These are phyloP conservation scores for Drosophila navojoa DNA, from an alignment of 1,140 invertebrate genomes.

Conservation along the genomic window DNA sequence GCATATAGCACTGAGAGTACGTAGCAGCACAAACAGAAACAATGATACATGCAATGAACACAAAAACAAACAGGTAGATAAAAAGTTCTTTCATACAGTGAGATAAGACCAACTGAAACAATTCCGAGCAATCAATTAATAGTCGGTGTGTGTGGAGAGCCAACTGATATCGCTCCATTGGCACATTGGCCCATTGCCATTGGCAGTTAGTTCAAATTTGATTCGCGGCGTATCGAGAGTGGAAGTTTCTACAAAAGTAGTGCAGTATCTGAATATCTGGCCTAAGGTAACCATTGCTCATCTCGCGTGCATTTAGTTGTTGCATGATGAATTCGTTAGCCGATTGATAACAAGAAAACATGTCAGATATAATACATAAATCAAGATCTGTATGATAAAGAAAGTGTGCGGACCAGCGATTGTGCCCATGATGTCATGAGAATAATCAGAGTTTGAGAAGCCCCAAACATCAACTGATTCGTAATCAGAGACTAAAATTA, in stretches of 20 bases:
- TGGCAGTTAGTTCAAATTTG: constrained; percentile 70
- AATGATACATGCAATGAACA: constrained; percentile 40
- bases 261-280: constrained; percentile 25
- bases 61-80: constrained; percentile 55
- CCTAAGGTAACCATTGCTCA: constrained; percentile 46
- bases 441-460: constrained; percentile 29
- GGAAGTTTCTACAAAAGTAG: constrained; percentile 39
- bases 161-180: constrained; percentile 58
- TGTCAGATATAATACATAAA: constrained; percentile 37
- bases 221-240: constrained; percentile 71
- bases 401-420: constrained; percentile 17
- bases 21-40: constrained; percentile 19
- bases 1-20: not conserved
- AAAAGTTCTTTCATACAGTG: constrained; percentile 56
- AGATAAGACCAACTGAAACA: constrained; percentile 53
- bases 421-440: constrained; percentile 62
- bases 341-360: constrained; percentile 6
- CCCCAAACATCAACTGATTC: constrained; percentile 7
- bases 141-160: constrained; percentile 32
- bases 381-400: constrained; percentile 60
- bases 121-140: constrained; percentile 78
- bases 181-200: constrained; percentile 42
- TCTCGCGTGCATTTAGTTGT: constrained; percentile 27
- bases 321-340: constrained; percentile 28
- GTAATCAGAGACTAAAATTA: constrained; percentile 58